Base-by-base conservation (phyloP, 2,797 vertebrate species). In the Notoglanidium macrostoma region DNA sequence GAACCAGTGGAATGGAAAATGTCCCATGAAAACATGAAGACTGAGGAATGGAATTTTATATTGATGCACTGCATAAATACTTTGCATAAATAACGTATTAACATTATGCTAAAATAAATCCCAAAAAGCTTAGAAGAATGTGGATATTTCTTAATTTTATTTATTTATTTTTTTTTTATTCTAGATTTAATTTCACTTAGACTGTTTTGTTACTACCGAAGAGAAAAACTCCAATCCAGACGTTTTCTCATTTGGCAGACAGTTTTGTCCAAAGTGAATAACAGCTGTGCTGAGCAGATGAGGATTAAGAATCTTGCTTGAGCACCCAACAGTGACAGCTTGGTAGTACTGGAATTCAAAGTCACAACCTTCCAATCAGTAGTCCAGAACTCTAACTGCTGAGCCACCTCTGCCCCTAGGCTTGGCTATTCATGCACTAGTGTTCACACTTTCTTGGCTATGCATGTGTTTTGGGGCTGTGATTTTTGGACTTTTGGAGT, bases 1-100 rank as follows among this genome's bases (percentile, higher is more conserved):
- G 72, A 89, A 70, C 81, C 67, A 80, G 44, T 76, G 67, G 88
- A 89, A 89, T 80, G 78, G 81, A 88, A 88, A 89, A 91, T 88
- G 84, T 77, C 61, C 83, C 86, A 89, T 88, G 55, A 91, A 85
- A 87, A 40, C 82, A 72, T 72, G 65, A 84, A 84, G 29, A 21
- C 81, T 86, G 72, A 55, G 83, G 80, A 54, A 68, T 76, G 73
- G 77, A 63, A 89, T 89, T 86, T 80, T 76, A 90, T 86, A 89
- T 80, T 67, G 68, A 63, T 35, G 76, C 63, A 67, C 76, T 46
- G 77, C 55, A 84, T 86, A 87, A 87, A 76, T 23, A 87, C 79
- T 89, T 70, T 84, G 65, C 61, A 67, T 84, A 55, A 87, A 83
- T 44, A 17, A 57, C 67, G 10, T 49, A 44, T 74, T 54, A n/a